Base-by-base conservation (phyloP, 2,113 vertebrate species). In the Otus sunia region DNA sequence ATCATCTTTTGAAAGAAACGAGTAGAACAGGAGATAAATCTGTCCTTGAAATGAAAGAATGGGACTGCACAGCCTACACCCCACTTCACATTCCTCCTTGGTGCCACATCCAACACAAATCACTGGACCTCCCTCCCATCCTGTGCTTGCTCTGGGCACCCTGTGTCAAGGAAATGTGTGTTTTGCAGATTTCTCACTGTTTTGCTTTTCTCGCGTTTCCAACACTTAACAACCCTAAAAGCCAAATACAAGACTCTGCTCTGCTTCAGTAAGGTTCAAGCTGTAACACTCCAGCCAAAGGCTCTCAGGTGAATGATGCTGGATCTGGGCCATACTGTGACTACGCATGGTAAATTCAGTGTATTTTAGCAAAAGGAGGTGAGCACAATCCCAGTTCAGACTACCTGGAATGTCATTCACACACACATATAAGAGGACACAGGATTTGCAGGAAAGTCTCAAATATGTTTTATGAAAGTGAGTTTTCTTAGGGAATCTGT, bases 311-410 rank as follows among this genome's bases (percentile, higher is more conserved):
- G 32, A 53, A 50, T 67, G 26, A 4, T 29, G 32, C 37, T 52
- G 49, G 49, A 15, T 49, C 23, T 14, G 55, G 45, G 30, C 53
- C 79, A 2, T 29, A 5, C 14, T 58, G 41, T 71, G 39, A 9
- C 0, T 4, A 27, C 1, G 4, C 11, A 1, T 3, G 29, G 13
- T 17, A 17, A 72, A 20, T 27, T 20, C 32, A 23, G 17, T 5
- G 5, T 26, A 12, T 17, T 43, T 53, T 26, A 41, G 34, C 55
- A 53, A 11, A 49, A 83, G 62, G 29, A 34, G 34, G 43, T 11
- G 15, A 64, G 67, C 22, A 1, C 12, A 21, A 8, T 14, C 26
- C 49, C 62, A 37, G 30, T 13, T 47, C 56, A 26, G 34, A 53
- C 37, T 79, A 19, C 43, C 6, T 25, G 16, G 34, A 69, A 36